Evolutionary conservation across 2,113 vertebrate genomes (phyloP).

Genomic region (Heloderma charlesbogerti): DNA sequence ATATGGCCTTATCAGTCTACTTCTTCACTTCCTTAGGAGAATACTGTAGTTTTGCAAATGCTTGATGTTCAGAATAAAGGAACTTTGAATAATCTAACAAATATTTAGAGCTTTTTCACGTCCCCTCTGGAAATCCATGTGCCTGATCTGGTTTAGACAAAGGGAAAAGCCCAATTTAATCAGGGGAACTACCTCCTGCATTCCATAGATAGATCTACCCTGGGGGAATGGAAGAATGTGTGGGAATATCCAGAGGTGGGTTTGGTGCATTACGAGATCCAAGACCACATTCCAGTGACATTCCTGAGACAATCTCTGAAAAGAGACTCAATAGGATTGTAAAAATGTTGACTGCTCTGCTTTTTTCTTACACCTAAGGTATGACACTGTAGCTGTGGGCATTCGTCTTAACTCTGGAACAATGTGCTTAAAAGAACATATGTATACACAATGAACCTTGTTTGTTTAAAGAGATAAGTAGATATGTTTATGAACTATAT

Average conservation of each 20-base stretch:
- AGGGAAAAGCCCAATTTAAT: not conserved
- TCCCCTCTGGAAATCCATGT: not conserved
- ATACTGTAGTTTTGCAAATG: not conserved
- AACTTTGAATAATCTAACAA: not conserved
- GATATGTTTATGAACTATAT: no score
- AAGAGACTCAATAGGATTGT: not conserved
- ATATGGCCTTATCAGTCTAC: not conserved
- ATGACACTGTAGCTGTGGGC: not conserved
- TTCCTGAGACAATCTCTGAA: not conserved
- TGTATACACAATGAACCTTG: no score
- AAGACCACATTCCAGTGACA: not conserved
- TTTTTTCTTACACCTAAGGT: not conserved
- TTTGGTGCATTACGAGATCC: not conserved
- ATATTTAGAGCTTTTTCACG: not conserved
- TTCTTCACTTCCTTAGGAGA: not conserved
- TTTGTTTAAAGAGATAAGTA: no score
- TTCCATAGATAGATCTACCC: not conserved
- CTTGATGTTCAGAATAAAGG: not conserved
- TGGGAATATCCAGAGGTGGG: not conserved
- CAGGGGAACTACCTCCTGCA: slow-evolving; percentile 12
- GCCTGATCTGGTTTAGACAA: not conserved
- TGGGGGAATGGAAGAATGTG: not conserved
- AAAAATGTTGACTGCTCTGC: not conserved
- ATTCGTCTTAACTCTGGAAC: not conserved
- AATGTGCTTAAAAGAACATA: not conserved